Conservation (phyloP, 1,140 invertebrate genomes). For the Cyphomyrmex costatus region DNA sequence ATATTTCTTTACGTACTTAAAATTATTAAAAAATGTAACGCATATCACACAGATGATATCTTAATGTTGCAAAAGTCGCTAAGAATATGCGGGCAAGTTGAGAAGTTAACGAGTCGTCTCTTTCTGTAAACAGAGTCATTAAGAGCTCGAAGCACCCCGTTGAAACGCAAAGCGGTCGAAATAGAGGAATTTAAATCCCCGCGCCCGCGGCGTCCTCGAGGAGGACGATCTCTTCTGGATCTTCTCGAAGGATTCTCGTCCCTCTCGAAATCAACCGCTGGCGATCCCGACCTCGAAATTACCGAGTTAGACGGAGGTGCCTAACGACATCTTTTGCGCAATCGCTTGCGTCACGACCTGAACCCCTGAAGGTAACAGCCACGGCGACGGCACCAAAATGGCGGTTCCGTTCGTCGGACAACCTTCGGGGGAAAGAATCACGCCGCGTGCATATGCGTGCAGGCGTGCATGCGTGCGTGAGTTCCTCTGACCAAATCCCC, state of each 20-base stretch:
- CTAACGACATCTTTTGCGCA: constrained; percentile 74
- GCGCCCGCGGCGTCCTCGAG: background rate
- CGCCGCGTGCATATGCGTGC: constrained; percentile 43
- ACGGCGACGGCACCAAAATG: constrained; percentile 76
- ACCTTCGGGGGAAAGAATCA: constrained; percentile 78
- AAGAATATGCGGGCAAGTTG: background rate
- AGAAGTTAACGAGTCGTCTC: too few species aligned
- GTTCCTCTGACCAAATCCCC: constrained; percentile 79
- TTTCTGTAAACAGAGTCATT: background rate
- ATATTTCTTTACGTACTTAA: background rate
- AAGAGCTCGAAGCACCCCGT: background rate
- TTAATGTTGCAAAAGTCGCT: background rate
- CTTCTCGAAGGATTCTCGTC: constrained; percentile 22
- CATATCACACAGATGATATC: background rate
- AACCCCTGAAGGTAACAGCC: constrained; percentile 57
- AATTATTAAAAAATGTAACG: background rate
- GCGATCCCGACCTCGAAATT: constrained; percentile 29
- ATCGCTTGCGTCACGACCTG: constrained; percentile 75
- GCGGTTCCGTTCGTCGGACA: constrained; percentile 79
- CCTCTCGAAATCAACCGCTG: constrained; percentile 25
- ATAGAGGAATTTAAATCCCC: constrained; percentile 15
- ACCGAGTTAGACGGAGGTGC: constrained; percentile 49
- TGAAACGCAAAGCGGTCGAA: background rate
- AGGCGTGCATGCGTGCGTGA: constrained; percentile 70
- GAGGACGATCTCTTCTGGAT: constrained; percentile 2